A percentile compares a stretch with the other conserved stretches of the same genome.
phyloP scores from a whole-genome alignment of 30 jellyfish, hydroid and myxozoan species.

The Cassiopea andromeda region DNA sequence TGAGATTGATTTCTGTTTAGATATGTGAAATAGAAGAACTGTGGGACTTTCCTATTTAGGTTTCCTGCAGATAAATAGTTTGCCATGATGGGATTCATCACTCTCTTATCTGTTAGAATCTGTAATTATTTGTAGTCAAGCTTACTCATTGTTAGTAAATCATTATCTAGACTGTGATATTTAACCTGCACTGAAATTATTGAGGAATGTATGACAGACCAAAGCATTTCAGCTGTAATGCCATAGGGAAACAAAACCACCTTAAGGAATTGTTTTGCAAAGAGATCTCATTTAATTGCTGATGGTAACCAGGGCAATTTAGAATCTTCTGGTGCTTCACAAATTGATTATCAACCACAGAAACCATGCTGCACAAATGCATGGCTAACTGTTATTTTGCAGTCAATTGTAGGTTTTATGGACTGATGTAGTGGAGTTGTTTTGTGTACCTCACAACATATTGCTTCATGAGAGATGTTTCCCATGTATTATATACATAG shows the following conservation, averaged over 20 bases:
- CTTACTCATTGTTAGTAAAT: slow-evolving; percentile 2
- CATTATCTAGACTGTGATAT: not conserved
- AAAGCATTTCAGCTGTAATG: not conserved
- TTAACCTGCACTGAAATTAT: not conserved
- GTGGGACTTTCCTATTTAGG: not conserved
- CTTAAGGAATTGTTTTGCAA: not conserved
- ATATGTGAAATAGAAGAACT: not conserved
- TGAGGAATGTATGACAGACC: no score
- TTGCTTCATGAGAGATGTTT: no score
- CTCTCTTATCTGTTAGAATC: slow-evolving; percentile 13
- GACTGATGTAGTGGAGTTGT: no score
- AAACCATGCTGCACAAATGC: not conserved
- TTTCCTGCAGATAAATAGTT: not conserved
- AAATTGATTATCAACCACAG: not conserved
- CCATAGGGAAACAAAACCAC: not conserved
- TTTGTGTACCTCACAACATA: no score
- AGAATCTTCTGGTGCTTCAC: not conserved
- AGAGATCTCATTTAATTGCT: not conserved
- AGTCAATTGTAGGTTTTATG: no score
- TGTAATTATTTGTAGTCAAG: slow-evolving; percentile 42
- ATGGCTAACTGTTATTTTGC: no score
- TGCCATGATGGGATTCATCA: not conserved
- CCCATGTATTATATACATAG: no score
- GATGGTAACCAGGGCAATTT: not conserved
- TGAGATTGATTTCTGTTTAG: slow-evolving; percentile 28